These are phyloP conservation scores for Drosophila guanche DNA, from an alignment of 1,140 invertebrate species.

Conservation along the genomic window DNA sequence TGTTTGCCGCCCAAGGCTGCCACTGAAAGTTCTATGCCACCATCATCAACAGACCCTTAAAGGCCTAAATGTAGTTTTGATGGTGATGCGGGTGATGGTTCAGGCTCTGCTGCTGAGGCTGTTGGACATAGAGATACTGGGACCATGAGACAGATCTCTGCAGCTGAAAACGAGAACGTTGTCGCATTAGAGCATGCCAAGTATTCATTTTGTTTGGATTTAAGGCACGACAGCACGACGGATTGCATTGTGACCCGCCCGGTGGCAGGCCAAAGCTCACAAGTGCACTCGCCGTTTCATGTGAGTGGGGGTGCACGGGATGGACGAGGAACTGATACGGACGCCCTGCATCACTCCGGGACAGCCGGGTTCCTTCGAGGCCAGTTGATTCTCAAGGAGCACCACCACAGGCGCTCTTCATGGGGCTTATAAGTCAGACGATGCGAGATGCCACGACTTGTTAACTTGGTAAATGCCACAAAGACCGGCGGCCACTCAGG, in stretches of 20 bases:
- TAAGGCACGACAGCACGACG: constrained; percentile 31
- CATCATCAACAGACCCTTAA: constrained; percentile 68
- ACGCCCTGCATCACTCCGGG: constrained; percentile 18
- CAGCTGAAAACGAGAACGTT: constrained; percentile 31
- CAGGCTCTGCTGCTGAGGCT: background rate
- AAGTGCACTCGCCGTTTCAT: constrained; percentile 41
- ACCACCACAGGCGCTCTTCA: constrained; percentile 40
- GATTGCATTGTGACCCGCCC: constrained; percentile 33
- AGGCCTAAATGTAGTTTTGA: constrained; percentile 42
- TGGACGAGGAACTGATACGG: constrained; percentile 3
- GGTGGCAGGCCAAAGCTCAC: constrained; percentile 32
- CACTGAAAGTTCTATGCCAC: constrained; percentile 25
- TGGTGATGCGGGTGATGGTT: constrained; percentile 19
- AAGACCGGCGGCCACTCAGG: constrained; percentile 56
- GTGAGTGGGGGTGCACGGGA: constrained; percentile 1
- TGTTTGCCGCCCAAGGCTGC: constrained; percentile 55
- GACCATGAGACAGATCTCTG: constrained; percentile 5
- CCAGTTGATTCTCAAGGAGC: constrained; percentile 30
- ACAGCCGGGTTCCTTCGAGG: constrained; percentile 15
- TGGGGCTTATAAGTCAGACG: constrained; percentile 12
- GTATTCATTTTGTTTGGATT: constrained; percentile 44
- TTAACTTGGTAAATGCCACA: constrained; percentile 51
- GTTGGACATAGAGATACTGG: background rate
- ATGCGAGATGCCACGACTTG: constrained; percentile 33
- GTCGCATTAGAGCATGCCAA: constrained; percentile 49